Evolutionary conservation across 2,888 invertebrate genomes (phyloP).

Genomic region (Sturmia bella): DNA sequence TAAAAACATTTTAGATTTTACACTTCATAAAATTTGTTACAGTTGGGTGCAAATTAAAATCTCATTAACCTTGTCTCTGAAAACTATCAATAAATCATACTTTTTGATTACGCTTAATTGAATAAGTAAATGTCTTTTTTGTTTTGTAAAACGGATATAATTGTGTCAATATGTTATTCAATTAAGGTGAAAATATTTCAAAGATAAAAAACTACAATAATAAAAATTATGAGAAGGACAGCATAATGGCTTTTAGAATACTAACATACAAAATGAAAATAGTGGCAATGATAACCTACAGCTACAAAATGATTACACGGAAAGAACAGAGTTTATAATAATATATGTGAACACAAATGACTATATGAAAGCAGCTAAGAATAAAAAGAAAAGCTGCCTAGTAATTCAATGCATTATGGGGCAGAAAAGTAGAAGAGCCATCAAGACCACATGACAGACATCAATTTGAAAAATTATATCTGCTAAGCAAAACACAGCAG

Average conservation of each 20-base stretch:
- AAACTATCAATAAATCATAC: too few species aligned
- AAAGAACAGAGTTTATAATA: conserved; percentile 13
- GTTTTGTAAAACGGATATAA: background rate
- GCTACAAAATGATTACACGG: conserved; percentile 15
- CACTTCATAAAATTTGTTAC: too few species aligned
- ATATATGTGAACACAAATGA: background rate
- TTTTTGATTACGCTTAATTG: too few species aligned
- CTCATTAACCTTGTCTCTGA: too few species aligned
- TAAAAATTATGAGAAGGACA: background rate
- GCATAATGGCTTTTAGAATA: conserved; percentile 52
- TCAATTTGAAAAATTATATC: conserved; percentile 67
- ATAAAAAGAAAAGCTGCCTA: conserved; percentile 32
- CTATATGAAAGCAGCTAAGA: conserved; percentile 9
- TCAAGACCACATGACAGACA: conserved; percentile 67
- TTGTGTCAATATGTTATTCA: conserved; percentile 44
- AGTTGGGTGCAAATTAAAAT: too few species aligned
- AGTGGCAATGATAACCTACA: conserved; percentile 8
- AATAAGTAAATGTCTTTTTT: background rate
- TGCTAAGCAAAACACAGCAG: conserved; percentile 42
- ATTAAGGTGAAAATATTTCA: conserved; percentile 31
- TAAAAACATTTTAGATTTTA: too few species aligned
- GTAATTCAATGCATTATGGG: conserved; percentile 34
- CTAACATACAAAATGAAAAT: conserved; percentile 5
- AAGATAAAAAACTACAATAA: background rate
- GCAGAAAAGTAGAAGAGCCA: conserved; percentile 16